Evolutionary conservation across 2,888 invertebrate species (phyloP), one percentile per base, ranked within the genome.

Genomic region (Phalera bucephala): DNA sequence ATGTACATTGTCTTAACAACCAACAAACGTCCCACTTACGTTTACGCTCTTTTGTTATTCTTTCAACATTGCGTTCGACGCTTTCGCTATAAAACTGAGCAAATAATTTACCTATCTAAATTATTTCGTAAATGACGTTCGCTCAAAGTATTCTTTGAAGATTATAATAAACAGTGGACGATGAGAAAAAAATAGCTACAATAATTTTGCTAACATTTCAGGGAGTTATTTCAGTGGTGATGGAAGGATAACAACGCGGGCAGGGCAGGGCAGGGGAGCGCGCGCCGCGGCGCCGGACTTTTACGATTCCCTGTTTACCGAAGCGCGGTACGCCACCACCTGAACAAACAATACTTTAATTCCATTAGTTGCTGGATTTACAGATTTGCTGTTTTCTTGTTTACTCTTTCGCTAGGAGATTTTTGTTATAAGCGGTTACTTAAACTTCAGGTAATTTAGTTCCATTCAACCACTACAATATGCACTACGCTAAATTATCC

Each of bases 261-360:
- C n/a, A 8, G 14, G 25, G 12, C 25, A n/a, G 13, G 6, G 13
- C 13, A 11, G 12, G n/a, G n/a, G n/a, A n/a, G n/a, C 12, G n/a
- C n/a, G 9, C 5, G 10, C 25, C 8, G 12, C 7, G 12, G 1
- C 25, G 8, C n/a, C 13, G 4, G n/a, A 15, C 14, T 27, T n/a
- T 17, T 30, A 35, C 35, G 31, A 45, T 49, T 45, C 29, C 22
- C 41, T 62, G 46, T 62, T 64, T 63, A 47, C 65, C 36, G 45
- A 27, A 23, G 31, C 10, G 20, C 33, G 33, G n/a, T 9, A 21
- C 14, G 27, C 22, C 48, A 52, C 51, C 62, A 65, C 51, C 61
- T 64, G 53, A 54, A 41, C 70, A 72, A 77, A 80, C 70, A 80
- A 67, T 67, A 63, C 68, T 75, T 73, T 78, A 62, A 64, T 65